Conservation (phyloP, 1,140 invertebrate species). For the Tetramorium simillimum region DNA sequence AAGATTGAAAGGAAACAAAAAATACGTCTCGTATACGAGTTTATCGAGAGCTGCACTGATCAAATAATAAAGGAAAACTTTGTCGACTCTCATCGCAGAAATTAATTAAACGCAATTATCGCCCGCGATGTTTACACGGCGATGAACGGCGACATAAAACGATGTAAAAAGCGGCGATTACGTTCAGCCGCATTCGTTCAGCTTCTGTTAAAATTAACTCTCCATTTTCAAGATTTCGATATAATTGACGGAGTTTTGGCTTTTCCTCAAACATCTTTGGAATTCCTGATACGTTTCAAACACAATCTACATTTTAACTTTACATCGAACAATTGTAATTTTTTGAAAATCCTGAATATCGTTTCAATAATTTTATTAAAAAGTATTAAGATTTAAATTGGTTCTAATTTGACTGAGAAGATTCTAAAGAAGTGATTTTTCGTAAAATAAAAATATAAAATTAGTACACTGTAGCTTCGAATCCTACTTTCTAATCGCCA, state of each 20-base stretch:
- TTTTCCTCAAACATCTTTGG: background rate
- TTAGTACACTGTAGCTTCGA: background rate
- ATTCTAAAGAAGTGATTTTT: background rate
- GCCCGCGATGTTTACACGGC: background rate
- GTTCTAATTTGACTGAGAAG: background rate
- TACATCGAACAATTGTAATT: background rate
- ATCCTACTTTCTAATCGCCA: background rate
- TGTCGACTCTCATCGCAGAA: background rate
- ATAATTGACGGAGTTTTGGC: background rate
- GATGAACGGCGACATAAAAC: constrained; percentile 55
- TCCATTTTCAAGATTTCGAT: background rate
- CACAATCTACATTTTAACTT: background rate
- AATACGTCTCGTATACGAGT: constrained; percentile 47
- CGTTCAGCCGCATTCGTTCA: constrained; percentile 54
- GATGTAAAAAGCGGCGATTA: constrained; percentile 61
- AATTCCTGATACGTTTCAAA: background rate
- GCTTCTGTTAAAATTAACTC: constrained; percentile 14
- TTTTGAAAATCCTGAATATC: background rate
- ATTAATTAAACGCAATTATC: constrained; percentile 7
- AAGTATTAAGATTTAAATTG: background rate
- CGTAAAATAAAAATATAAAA: background rate
- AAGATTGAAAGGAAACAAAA: background rate
- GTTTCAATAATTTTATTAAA: background rate
- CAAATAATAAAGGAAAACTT: constrained; percentile 31
- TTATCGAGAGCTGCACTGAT: constrained; percentile 69